Base-by-base conservation (phyloP, 2,888 invertebrate species). In the Dynastes grantii region DNA sequence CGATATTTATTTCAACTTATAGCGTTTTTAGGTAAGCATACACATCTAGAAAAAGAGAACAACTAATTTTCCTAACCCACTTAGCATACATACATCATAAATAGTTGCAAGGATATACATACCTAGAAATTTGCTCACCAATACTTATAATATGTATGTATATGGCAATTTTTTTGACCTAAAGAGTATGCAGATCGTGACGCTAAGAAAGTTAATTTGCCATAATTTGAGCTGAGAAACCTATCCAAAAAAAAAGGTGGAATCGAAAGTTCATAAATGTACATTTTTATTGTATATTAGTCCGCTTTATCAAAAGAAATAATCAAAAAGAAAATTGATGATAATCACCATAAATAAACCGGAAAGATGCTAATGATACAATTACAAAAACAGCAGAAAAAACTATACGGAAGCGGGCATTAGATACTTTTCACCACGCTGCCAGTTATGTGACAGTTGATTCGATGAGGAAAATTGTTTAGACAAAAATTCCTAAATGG, bases 181-280 rank as follows among this genome's bases (percentile, higher is more conserved):
- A 49, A 11, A 49, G 70, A 71, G 53, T 51, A 53, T 53, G 71
- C n/a, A 71, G 71, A 71, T 71, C 53, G 71, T 71, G 71, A 49
- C 53, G 53, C 32, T 4, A 53, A 29, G 53, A 71, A 71, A 71
- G 71, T 71, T 64, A 64, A 64, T 64, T 37, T 13, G 11, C 37
- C 32, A 13, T 45, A 6, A 11, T 45, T 45, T 45, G 45, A 45
- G 45, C 11, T 45, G 0, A 45, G 11, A 45, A 2, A 45, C 40
- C 40, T 1, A 6, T 40, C 3, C 32, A 45, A 45, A 45, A 45
- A 45, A 45, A 45, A 45, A 45, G 8, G 45, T 11, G 11, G 45
- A 45, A 45, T 45, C 45, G 45, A 45, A 45, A 45, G 45, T 45
- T 37, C 5, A 37, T 37, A 32, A 32, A 4, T 32, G 32, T 4